Percentiles rank a stretch among this genome's conserved stretches.
Conservation (phyloP, 2,113 vertebrate genomes). For the Copsychus sechellarum region DNA sequence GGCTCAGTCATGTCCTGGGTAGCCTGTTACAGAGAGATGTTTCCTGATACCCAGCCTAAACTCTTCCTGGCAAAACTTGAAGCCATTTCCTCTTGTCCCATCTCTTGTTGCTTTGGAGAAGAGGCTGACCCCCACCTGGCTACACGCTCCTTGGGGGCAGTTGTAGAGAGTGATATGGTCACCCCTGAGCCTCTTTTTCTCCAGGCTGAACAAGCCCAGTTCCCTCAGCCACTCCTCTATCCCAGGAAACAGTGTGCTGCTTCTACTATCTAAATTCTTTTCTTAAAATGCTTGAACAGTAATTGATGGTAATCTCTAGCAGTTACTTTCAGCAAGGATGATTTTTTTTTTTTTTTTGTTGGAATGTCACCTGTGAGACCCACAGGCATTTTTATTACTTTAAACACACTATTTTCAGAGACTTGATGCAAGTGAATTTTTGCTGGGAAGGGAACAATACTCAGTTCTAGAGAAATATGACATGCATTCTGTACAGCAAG, state of each 20-base stretch:
- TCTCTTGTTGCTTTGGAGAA: background rate
- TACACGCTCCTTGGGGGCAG: background rate
- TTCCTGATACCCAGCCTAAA: background rate
- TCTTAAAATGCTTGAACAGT: background rate
- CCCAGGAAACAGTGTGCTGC: background rate
- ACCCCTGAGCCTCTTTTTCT: background rate
- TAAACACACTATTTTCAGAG: background rate
- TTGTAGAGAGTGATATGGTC: background rate
- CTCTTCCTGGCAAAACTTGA: background rate
- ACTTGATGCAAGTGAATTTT: background rate
- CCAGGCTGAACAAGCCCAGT: background rate
- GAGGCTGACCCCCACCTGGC: background rate
- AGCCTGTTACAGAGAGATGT: background rate
- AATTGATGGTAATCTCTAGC: background rate
- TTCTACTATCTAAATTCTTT: background rate
- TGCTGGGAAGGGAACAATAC: background rate
- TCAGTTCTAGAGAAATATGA: background rate
- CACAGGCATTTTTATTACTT: background rate
- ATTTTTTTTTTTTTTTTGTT: background rate
- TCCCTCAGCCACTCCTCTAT: background rate
- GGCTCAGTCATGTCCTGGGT: background rate
- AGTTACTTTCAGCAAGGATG: background rate
- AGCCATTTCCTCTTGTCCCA: background rate
- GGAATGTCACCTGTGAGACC: background rate
- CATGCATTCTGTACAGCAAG: background rate